Percentiles rank a stretch among this genome's conserved stretches.
Conservation (phyloP, 1,140 invertebrate species). For the Drosophila takahashii region DNA sequence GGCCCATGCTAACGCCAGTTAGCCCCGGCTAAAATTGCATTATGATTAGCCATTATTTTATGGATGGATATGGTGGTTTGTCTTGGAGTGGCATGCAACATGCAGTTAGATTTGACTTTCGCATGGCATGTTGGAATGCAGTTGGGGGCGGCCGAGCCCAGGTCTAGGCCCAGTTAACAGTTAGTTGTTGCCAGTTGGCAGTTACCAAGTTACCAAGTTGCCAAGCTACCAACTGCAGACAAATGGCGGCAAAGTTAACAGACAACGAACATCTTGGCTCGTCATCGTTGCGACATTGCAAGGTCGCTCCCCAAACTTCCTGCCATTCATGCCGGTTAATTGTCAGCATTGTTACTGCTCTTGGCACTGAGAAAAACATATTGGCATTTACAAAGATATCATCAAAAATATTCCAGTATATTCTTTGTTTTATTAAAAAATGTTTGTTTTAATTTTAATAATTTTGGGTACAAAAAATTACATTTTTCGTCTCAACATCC, state of each 20-base stretch:
- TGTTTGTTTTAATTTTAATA: too few species aligned
- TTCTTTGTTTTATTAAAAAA: too few species aligned
- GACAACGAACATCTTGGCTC: constrained; percentile 32
- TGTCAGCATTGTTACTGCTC: constrained; percentile 54
- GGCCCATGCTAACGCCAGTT: constrained; percentile 53
- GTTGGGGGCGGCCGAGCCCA: constrained; percentile 66
- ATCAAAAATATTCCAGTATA: too few species aligned
- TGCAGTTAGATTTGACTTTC: constrained; percentile 71
- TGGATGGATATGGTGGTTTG: constrained; percentile 20
- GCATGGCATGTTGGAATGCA: constrained; percentile 71
- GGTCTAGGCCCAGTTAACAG: constrained; percentile 41
- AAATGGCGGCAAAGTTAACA: constrained; percentile 72
- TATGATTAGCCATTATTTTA: constrained; percentile 77
- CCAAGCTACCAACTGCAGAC: constrained; percentile 52
- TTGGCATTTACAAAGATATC: too few species aligned
- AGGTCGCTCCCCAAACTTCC: constrained; percentile 76
- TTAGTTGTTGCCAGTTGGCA: constrained; percentile 28
- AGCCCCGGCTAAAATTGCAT: constrained; percentile 54
- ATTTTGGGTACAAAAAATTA: too few species aligned
- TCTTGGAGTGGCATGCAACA: constrained; percentile 70
- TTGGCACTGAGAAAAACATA: constrained; percentile 3
- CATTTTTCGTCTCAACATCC: too few species aligned
- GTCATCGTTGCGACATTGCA: constrained; percentile 68
- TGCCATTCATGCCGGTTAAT: constrained; percentile 71
- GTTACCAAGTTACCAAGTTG: constrained; percentile 32